Evolutionary conservation across 2,113 vertebrate genomes (phyloP).

Genomic region (Motacilla alba): DNA sequence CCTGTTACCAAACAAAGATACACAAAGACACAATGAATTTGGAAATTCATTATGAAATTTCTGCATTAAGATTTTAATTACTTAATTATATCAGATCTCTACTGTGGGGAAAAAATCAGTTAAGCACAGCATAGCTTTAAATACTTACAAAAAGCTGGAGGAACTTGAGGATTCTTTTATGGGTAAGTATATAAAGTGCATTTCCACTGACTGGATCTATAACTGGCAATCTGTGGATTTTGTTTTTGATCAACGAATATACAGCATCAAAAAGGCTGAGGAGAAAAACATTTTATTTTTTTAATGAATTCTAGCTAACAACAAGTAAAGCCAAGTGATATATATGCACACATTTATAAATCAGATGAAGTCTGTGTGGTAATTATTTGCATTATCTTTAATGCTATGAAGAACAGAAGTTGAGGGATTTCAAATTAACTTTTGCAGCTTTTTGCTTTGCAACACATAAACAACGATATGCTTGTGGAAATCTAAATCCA

Average conservation of each 20-base stretch:
- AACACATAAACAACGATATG: not conserved
- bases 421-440: not conserved
- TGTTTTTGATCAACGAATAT: slow-evolving; percentile 95
- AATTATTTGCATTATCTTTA: not conserved
- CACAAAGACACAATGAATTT: not conserved
- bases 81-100: not conserved
- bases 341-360: not conserved
- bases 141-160: slow-evolving; percentile 98
- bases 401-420: not conserved
- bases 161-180: slow-evolving; percentile 99
- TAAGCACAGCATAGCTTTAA: not conserved
- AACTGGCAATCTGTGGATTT: slow-evolving; percentile 97
- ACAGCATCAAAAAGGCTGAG: slow-evolving; percentile 94
- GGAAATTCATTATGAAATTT: not conserved
- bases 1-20: not conserved
- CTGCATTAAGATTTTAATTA: not conserved
- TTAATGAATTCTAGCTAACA: slow-evolving; percentile 9
- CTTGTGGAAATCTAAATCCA: not conserved
- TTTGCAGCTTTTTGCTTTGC: not conserved
- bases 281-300: slow-evolving; percentile 39
- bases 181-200: slow-evolving; percentile 98
- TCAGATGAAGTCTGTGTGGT: not conserved
- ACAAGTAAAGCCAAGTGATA: not conserved
- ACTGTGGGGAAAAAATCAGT: not conserved
- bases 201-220: slow-evolving; percentile 96